Evolutionary conservation across 1,140 invertebrate genomes (phyloP).

Genomic region (Anagrus nilaparvatae): DNA sequence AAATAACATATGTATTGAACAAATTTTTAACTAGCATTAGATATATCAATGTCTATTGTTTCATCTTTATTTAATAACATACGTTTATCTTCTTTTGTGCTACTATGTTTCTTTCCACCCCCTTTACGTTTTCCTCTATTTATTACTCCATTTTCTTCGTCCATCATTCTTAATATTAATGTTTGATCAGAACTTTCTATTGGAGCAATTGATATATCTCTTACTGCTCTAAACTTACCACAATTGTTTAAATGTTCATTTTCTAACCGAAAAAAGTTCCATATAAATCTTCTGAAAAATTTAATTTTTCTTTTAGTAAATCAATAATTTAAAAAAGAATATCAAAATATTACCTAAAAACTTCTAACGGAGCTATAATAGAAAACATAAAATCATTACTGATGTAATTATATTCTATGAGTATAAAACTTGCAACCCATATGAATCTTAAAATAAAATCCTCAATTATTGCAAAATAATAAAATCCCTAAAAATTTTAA

Average conservation of each 20-base stretch:
- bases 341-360: conserved; percentile 63
- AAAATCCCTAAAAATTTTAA: conserved; percentile 61
- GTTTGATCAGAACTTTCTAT: conserved; percentile 88
- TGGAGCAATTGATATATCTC: conserved; percentile 96
- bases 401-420: conserved; percentile 74
- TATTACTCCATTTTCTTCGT: conserved; percentile 77
- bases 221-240: conserved; percentile 95
- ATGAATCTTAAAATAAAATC: conserved; percentile 88
- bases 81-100: conserved; percentile 44
- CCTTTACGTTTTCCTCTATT: conserved; percentile 56
- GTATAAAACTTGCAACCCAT: conserved; percentile 80
- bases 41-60: conserved; percentile 39
- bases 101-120: conserved; percentile 38
- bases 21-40: conserved; percentile 36
- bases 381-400: conserved; percentile 80
- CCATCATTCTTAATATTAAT: conserved; percentile 91
- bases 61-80: conserved; percentile 45
- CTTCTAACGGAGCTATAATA: conserved; percentile 84
- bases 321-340: conserved; percentile 1
- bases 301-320: not conserved
- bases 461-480: conserved; percentile 96
- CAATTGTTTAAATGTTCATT: conserved; percentile 99
- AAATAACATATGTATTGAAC: too few species aligned
- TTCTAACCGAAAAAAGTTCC: conserved; percentile 99
- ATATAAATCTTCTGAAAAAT: conserved; percentile 78